Percentiles rank a stretch among this genome's conserved stretches.
phyloP scores from a whole-genome alignment of 2,888 invertebrate genomes.

The Nebria salina region DNA sequence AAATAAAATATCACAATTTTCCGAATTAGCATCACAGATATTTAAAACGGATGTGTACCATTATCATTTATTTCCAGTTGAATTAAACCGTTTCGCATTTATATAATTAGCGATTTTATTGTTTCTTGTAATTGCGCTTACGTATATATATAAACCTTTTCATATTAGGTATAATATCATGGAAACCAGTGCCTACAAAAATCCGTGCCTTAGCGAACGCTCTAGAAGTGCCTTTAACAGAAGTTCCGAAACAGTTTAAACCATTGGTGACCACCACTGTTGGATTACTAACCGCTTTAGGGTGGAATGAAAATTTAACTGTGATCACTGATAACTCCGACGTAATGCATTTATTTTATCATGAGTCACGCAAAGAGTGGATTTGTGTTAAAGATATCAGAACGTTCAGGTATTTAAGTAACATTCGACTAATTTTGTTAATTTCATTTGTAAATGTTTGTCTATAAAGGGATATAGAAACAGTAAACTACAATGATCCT shows the following conservation, averaged over 20 bases:
- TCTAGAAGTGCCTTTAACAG: conserved; percentile 53
- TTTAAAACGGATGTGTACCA: not conserved
- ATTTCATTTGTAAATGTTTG: too few species aligned
- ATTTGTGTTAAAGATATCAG: conserved; percentile 58
- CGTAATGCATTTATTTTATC: conserved; percentile 56
- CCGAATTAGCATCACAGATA: not conserved
- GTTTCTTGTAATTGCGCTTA: not conserved
- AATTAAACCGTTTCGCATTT: not conserved
- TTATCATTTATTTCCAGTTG: not conserved
- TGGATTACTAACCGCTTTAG: conserved; percentile 54
- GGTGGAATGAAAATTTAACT: conserved; percentile 57
- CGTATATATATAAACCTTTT: not conserved
- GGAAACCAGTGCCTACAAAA: conserved; percentile 50
- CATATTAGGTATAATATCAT: conserved; percentile 52
- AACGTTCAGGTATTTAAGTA: conserved; percentile 52
- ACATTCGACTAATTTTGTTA: not conserved
- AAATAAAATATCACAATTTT: not conserved
- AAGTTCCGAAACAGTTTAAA: conserved; percentile 49
- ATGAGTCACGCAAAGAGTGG: conserved; percentile 53
- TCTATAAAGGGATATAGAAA: conserved; percentile 15
- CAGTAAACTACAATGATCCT: conserved; percentile 47
- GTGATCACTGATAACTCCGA: conserved; percentile 55
- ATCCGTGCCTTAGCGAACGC: conserved; percentile 54
- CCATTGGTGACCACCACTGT: conserved; percentile 55
- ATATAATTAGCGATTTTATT: not conserved